phyloP scores from a whole-genome alignment of 2,113 vertebrate species.

The rat (Rattus norvegicus) region DNA sequence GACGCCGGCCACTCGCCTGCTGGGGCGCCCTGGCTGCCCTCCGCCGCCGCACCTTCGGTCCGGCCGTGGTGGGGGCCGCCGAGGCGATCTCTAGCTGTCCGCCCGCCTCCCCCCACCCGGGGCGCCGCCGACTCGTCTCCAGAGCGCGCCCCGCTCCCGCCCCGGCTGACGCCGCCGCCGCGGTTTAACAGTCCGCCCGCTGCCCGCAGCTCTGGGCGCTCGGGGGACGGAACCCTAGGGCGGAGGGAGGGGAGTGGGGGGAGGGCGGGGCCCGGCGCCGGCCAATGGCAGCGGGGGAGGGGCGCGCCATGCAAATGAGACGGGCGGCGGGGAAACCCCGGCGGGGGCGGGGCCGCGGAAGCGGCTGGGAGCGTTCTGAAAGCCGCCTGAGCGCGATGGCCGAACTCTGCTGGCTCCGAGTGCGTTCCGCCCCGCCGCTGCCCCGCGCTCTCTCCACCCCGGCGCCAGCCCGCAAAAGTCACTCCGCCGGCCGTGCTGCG shows the following conservation, averaged over 20 bases:
- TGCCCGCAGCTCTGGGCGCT: slow-evolving; percentile 66
- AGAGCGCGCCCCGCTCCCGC: slow-evolving; percentile 67
- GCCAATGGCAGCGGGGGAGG: slow-evolving; percentile 31
- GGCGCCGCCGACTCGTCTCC: slow-evolving; percentile 68
- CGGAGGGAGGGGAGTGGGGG: not conserved
- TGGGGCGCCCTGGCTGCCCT: slow-evolving; percentile 79
- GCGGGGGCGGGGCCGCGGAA: slow-evolving; percentile 38
- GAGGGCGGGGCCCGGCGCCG: slow-evolving; percentile 37
- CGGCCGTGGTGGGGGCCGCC: slow-evolving; percentile 79
- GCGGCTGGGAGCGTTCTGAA: slow-evolving; percentile 51
- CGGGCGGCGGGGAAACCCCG: slow-evolving; percentile 76
- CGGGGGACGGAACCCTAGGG: slow-evolving; percentile 67
- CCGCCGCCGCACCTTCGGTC: slow-evolving; percentile 77
- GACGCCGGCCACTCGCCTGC: slow-evolving; percentile 81
- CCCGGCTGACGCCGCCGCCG: slow-evolving; percentile 66
- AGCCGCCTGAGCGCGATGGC: not conserved
- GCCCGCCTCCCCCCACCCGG: slow-evolving; percentile 72
- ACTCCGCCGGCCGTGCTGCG: not conserved
- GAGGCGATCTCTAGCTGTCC: slow-evolving; percentile 70
- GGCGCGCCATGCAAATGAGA: slow-evolving; percentile 74
- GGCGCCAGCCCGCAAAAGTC: not conserved
- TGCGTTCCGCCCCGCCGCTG: not conserved
- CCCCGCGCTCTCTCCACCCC: not conserved
- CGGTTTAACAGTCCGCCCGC: slow-evolving; percentile 80
- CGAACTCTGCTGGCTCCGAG: not conserved